Conservation (phyloP, 2,797 vertebrate genomes). For the Oreonectes daqikongensis region DNA sequence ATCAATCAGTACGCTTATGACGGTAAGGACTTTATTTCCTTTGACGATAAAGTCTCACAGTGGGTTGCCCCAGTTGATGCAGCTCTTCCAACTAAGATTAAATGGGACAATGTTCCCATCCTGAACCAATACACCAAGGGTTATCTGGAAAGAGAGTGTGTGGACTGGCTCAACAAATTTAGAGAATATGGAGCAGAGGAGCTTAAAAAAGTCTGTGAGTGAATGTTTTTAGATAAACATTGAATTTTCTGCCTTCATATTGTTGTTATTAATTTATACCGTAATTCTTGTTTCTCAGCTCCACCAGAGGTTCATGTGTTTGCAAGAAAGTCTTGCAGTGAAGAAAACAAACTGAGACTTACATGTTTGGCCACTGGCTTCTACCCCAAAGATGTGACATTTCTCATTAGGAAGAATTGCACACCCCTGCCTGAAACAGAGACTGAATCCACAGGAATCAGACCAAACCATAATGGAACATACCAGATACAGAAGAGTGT, state of each 20-base stretch:
- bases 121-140: constrained; percentile 76
- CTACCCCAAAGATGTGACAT: constrained; percentile 49
- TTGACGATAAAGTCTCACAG: neutral
- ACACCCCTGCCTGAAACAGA: rapidly evolving
- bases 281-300: constrained; percentile 30
- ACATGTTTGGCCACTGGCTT: constrained; percentile 71
- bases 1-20: constrained; percentile 70
- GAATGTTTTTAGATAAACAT: neutral
- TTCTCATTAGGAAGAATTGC: constrained; percentile 49
- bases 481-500: constrained; percentile 60
- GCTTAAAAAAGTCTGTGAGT: rapidly evolving
- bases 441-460: rapidly evolving
- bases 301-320: constrained; percentile 25
- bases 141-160: constrained; percentile 76
- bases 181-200: rapidly evolving
- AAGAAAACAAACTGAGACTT: constrained; percentile 12
- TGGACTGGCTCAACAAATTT: constrained; percentile 70
- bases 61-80: constrained; percentile 52
- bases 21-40: constrained; percentile 65
- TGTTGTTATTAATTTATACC: neutral
- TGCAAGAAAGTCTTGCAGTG: neutral
- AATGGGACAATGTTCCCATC: constrained; percentile 69
- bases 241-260: constrained; percentile 13
- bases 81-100: constrained; percentile 62
- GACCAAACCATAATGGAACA: constrained; percentile 64